A percentile compares a stretch with the other conserved stretches of the same genome.
Evolutionary conservation across 2,797 vertebrate genomes (phyloP).

Genomic region (Notolepis coatsorum): DNA sequence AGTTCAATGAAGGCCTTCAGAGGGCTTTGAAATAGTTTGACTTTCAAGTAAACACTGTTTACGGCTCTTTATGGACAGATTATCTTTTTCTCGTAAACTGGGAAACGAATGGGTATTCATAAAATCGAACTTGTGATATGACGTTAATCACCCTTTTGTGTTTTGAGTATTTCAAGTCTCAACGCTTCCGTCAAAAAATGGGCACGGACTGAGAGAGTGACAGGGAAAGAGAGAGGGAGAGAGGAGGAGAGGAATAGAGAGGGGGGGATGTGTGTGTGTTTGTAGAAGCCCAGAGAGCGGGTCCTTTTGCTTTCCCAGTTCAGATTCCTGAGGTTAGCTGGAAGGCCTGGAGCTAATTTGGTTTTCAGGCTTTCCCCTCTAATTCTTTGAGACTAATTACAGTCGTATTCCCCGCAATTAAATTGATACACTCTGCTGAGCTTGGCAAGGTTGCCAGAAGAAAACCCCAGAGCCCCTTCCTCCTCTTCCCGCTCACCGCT

Average conservation of each 20-base stretch:
- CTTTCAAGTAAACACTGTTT: constrained; percentile 12
- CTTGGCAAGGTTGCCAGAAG: constrained; percentile 53
- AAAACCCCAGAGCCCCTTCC: constrained; percentile 38
- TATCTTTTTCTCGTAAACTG: constrained; percentile 18
- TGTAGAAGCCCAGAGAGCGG: constrained; percentile 58
- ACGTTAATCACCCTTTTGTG: constrained; percentile 17
- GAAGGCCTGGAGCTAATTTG: constrained; percentile 81
- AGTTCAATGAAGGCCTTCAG: background rate
- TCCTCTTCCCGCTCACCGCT: constrained; percentile 11
- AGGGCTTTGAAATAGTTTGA: background rate
- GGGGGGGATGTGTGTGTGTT: constrained; percentile 19
- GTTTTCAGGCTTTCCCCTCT: constrained; percentile 73
- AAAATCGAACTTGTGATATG: constrained; percentile 13
- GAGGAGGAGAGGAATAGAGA: background rate
- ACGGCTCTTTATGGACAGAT: constrained; percentile 8
- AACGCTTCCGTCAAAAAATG: constrained; percentile 46
- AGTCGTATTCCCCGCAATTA: constrained; percentile 77
- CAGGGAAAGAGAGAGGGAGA: background rate
- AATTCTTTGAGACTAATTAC: constrained; percentile 80
- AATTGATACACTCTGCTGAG: constrained; percentile 77
- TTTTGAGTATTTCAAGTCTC: constrained; percentile 27
- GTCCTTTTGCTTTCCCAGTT: constrained; percentile 59
- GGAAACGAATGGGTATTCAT: background rate
- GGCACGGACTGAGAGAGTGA: constrained; percentile 13
- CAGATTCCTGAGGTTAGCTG: constrained; percentile 81